Evolutionary conservation across 2,113 vertebrate species (phyloP).

Genomic region (Brachionichthys hirsutus): DNA sequence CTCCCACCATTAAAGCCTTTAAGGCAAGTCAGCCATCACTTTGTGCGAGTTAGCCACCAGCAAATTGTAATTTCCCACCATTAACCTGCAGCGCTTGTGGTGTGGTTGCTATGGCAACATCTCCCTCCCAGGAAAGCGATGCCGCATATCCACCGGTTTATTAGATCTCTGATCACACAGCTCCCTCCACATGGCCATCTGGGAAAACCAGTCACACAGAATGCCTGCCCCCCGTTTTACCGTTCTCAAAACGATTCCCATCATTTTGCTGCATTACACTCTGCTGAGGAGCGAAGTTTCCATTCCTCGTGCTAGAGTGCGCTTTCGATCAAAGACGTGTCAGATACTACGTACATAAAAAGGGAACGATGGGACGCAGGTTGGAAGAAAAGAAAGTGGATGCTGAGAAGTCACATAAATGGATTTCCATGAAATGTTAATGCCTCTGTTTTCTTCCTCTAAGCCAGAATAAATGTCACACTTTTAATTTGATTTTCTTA

Average conservation of each 20-base stretch:
- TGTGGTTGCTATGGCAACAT: slow-evolving; percentile 65
- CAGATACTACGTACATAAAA: slow-evolving; percentile 20
- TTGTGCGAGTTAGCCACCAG: slow-evolving; percentile 27
- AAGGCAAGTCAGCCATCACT: too few relatives aligned
- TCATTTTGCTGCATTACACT: slow-evolving; percentile 38
- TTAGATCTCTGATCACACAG: slow-evolving; percentile 75
- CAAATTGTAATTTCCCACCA: slow-evolving; percentile 66
- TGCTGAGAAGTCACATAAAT: neutral
- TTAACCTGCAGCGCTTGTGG: slow-evolving; percentile 70
- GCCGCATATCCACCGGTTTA: slow-evolving; percentile 68
- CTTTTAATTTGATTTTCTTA: slow-evolving; percentile 5
- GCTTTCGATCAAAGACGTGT: slow-evolving; percentile 7
- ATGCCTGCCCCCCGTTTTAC: slow-evolving; percentile 54
- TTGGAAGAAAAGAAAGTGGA: slow-evolving; percentile 15
- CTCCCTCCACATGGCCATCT: slow-evolving; percentile 62
- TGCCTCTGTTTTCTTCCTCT: neutral
- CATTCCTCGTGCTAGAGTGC: slow-evolving; percentile 14
- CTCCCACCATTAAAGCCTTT: too few relatives aligned
- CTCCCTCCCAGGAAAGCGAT: slow-evolving; percentile 61
- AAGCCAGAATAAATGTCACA: neutral
- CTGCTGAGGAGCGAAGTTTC: slow-evolving; percentile 18
- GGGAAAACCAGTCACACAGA: slow-evolving; percentile 56
- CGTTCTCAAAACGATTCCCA: slow-evolving; percentile 43
- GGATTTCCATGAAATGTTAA: neutral
- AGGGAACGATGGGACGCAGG: slow-evolving; percentile 5